Evolutionary conservation across 2,797 vertebrate genomes (phyloP).

Genomic region (Synanceia verrucosa): DNA sequence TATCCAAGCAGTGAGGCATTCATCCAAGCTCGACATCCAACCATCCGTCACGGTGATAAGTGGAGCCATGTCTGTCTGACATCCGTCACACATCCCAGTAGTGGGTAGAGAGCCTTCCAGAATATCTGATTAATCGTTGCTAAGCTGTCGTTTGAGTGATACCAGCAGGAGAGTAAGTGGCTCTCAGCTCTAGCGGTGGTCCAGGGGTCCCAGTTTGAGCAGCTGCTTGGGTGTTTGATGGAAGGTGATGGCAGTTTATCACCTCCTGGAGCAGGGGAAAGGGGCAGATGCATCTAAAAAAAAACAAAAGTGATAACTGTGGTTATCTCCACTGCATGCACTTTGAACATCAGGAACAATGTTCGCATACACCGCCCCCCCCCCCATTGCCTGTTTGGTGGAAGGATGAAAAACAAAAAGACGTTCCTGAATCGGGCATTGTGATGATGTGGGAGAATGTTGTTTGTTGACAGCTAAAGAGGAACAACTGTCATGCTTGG

Average conservation of each 20-base stretch:
- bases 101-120: conserved; percentile 62
- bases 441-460: conserved; percentile 14
- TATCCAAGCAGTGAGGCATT: conserved; percentile 25
- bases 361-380: neutral
- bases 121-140: conserved; percentile 76
- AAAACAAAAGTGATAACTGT: neutral
- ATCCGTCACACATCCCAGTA: conserved; percentile 71
- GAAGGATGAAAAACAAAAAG: conserved; percentile 25
- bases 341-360: conserved; percentile 20
- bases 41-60: conserved; percentile 73
- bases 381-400: conserved; percentile 23
- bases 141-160: conserved; percentile 78
- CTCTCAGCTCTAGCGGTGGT: conserved; percentile 58
- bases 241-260: conserved; percentile 67
- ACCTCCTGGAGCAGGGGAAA: conserved; percentile 10
- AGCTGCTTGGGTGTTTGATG: conserved; percentile 61
- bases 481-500: conserved; percentile 18
- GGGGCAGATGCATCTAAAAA: conserved; percentile 3
- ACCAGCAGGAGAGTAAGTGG: conserved; percentile 71
- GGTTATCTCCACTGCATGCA: neutral
- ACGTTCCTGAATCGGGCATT: conserved; percentile 7
- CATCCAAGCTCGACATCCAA: conserved; percentile 57
- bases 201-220: conserved; percentile 54
- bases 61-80: conserved; percentile 72
- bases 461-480: conserved; percentile 30